Evolutionary conservation across 2,113 vertebrate genomes (phyloP), one percentile per base, ranked within the genome.

Genomic region (Rhinopomastus cyanomelas): DNA sequence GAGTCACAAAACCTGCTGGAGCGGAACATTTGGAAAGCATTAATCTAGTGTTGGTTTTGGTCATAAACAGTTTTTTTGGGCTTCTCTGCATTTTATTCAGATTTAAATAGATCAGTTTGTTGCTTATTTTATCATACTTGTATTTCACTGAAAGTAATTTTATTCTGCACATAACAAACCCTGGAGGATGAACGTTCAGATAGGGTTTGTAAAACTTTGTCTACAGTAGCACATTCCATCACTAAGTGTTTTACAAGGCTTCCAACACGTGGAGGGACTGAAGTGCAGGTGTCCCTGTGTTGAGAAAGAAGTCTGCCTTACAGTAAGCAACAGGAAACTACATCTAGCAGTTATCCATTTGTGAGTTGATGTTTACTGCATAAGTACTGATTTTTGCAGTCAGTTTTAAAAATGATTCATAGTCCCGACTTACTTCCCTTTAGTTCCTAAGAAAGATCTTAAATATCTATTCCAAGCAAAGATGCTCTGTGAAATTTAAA

Each of bases 21-120:
- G 92, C 37, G 8, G 94, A 96, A 92, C 95, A 95, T 97, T 96
- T 96, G 83, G 96, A 93, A 95, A 87, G 9, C 95, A 96, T 96
- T 93, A 85, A 94, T 96, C 39, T 6, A 19, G 19, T 64, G 94
- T 91, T 64, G 89, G 95, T 92, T 94, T 77, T 62, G 96, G 69
- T 94, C 74, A 79, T 90, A 94, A 96, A 92, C 78, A 86, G 85
- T n/a, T 66, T 95, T 94, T 95, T 92, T 85, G 56, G 72, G 17
- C 51, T 94, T 95, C 81, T 91, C 49, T 37, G n/a, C 86, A 36
- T 96, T 95, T 96, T 94, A 72, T 46, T 64, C 85, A 87, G 36
- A 74, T 94, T 94, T 94, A 88, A 95, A 93, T 83, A 49, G 86
- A 93, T 93, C 82, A 34, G 2, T 86, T 27, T 88, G 34, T 92